Base-by-base conservation (phyloP, 37 sponge, comb jelly and placozoan genomes). In the Ephydatia muelleri region DNA sequence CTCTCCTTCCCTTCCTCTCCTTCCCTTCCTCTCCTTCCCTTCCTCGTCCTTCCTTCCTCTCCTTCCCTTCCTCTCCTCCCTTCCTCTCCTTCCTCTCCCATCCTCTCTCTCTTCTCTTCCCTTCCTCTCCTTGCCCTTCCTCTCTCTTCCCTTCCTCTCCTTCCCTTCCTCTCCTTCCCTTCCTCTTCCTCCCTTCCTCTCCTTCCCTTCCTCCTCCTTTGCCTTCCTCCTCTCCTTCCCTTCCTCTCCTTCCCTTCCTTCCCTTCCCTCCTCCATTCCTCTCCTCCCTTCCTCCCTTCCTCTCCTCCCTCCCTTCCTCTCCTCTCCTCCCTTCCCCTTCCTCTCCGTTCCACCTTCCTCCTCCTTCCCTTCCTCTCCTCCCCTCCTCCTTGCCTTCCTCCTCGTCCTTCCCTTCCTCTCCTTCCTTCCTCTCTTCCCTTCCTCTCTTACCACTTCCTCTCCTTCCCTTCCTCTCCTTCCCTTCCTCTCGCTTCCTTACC, bases 61-160 rank as follows among this genome's bases (percentile, higher is more conserved):
- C 14, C 21, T 22, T 22, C 66, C 66, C 14, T 22, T 22, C 21
- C 14, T 65, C 19, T 65, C 66, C 66, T 21, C 66, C 66, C 14
- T 22, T 14, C 21, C 66, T 21, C 66, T 21, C 14, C 66, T 65
- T 21, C 66, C 14, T 14, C 21, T 21, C 66, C 14, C 66, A 22
- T 21, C 66, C 14, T 21, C 21, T 21, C 66, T 22, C 25, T 19
- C 71, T 70, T 70, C 30, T 70, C 29, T 9, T 70, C 25, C n/a
- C 29, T 32, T 4, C 78, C 76, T 77, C 69, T 84, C 34, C 39
- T n/a, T n/a, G n/a, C n/a, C n/a, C n/a, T n/a, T n/a, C n/a, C n/a
- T n/a, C n/a, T n/a, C n/a, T n/a, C n/a, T n/a, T n/a, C n/a, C n/a
- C n/a, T n/a, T n/a, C n/a, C n/a, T n/a, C n/a, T n/a, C n/a, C n/a